Conservation (phyloP, 2,888 invertebrate species). For the Andrena haemorrhoa region DNA sequence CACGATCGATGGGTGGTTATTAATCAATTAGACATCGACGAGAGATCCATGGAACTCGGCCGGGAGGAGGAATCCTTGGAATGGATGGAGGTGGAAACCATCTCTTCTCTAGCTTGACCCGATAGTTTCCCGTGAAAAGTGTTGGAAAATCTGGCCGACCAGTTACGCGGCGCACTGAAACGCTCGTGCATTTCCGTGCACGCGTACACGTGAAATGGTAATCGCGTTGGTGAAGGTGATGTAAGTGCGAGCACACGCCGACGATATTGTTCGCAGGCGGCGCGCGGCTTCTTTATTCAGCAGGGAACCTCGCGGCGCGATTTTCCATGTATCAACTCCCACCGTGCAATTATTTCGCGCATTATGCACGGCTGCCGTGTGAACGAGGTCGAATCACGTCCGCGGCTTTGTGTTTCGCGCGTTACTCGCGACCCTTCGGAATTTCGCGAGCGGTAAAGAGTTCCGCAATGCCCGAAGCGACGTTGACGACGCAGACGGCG, state of each 20-base stretch:
- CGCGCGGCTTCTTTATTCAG: conserved; percentile 44
- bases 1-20: conserved; percentile 1
- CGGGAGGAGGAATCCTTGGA: no score
- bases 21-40: background rate
- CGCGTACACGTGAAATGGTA: background rate
- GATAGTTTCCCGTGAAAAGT: no score
- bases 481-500: background rate
- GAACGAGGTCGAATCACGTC: conserved; percentile 68
- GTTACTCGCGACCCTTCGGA: conserved; percentile 25
- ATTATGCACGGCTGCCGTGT: conserved; percentile 49
- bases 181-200: background rate
- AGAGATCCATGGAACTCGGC: background rate
- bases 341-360: conserved; percentile 57
- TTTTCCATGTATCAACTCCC: conserved; percentile 58
- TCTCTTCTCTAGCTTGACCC: no score
- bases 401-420: conserved; percentile 44
- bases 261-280: conserved; percentile 36
- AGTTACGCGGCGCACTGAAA: background rate
- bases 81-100: no score
- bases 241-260: conserved; percentile 41
- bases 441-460: conserved; percentile 2
- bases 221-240: conserved; percentile 40
- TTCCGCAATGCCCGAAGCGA: conserved; percentile 9
- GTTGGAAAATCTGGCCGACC: conserved; percentile 1
- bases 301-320: conserved; percentile 46